Conservation (phyloP, 1,140 invertebrate genomes). For the Pogonomyrmex barbatus region DNA sequence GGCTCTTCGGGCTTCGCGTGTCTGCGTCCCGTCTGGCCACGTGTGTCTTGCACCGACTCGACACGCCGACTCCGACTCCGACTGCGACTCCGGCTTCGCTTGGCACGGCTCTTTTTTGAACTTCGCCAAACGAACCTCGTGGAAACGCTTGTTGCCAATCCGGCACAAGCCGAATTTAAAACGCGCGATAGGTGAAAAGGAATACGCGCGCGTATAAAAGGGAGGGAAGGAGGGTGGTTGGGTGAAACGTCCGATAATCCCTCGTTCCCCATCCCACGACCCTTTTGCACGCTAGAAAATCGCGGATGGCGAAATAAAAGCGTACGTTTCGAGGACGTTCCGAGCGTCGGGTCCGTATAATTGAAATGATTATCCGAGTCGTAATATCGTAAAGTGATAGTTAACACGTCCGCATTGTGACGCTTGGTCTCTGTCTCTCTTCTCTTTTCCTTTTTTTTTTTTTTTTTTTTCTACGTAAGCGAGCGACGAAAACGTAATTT, state of each 20-base stretch:
- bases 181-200: conserved; percentile 61
- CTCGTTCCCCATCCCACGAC: neutral
- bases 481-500: conserved; percentile 51
- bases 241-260: conserved; percentile 26
- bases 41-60: conserved; percentile 60
- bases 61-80: neutral
- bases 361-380: conserved; percentile 55
- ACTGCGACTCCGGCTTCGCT: neutral
- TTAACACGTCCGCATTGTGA: conserved; percentile 29
- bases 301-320: conserved; percentile 55
- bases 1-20: conserved; percentile 39
- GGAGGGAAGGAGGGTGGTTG: too few relatives aligned
- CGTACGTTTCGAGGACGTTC: conserved; percentile 27
- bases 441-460: neutral
- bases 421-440: neutral
- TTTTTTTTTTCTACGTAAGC: neutral
- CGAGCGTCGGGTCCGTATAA: conserved; percentile 42
- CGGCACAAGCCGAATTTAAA: conserved; percentile 71
- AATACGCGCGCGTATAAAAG: conserved; percentile 28
- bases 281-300: conserved; percentile 53
- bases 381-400: conserved; percentile 50
- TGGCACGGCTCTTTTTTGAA: conserved; percentile 63
- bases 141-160: conserved; percentile 67
- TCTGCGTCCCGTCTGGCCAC: conserved; percentile 71
- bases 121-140: conserved; percentile 51